Evolutionary conservation across 2,888 invertebrate genomes (phyloP).

Genomic region (Synanthedon andrenaeformis): DNA sequence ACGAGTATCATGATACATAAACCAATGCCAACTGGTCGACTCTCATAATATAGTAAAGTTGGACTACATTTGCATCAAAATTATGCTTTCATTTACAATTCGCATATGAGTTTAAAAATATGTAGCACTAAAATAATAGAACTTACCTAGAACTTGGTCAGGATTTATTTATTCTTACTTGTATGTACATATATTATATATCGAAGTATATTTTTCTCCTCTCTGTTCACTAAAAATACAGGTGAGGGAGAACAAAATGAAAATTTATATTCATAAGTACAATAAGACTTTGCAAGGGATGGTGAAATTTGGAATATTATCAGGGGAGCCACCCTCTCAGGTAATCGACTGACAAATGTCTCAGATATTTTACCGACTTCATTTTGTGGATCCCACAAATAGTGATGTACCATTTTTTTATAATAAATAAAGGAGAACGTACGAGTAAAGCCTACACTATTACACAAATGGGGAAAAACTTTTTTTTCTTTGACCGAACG

Average conservation of each 20-base stretch:
- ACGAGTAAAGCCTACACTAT: background rate
- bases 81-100: too few relatives aligned
- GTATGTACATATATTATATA: too few relatives aligned
- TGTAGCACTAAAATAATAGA: too few relatives aligned
- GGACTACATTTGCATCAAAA: too few relatives aligned
- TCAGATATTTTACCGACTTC: constrained; percentile 65
- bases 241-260: constrained; percentile 20
- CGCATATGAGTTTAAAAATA: too few relatives aligned
- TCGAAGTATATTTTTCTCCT: too few relatives aligned
- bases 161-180: too few relatives aligned
- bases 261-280: constrained; percentile 60
- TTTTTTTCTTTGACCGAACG: background rate
- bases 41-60: too few relatives aligned
- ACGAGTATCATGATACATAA: too few relatives aligned
- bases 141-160: too few relatives aligned
- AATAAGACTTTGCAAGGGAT: constrained; percentile 40
- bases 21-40: too few relatives aligned
- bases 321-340: constrained; percentile 46
- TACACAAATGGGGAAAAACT: background rate
- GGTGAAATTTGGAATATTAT: constrained; percentile 52
- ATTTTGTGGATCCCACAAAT: constrained; percentile 46
- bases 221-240: background rate
- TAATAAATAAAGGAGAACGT: background rate
- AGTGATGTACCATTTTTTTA: constrained; percentile 14
- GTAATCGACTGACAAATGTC: constrained; percentile 70